Evolutionary conservation across 2,888 invertebrate species (phyloP).

Genomic region (Pseudanteris insignis): DNA sequence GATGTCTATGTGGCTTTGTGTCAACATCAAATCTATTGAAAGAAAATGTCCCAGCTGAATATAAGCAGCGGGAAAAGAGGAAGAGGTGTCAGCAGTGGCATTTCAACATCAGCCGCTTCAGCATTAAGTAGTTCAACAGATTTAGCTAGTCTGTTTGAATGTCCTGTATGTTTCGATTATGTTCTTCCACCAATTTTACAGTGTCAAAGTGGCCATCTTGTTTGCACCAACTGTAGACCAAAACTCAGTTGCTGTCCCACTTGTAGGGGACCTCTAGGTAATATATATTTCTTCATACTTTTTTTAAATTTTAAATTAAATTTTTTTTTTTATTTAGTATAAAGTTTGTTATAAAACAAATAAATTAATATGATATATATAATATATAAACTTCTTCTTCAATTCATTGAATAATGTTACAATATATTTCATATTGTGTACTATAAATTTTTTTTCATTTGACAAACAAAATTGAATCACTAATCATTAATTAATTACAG

Average conservation of each 20-base stretch:
- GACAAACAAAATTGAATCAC: too few relatives aligned
- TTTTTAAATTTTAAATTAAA: too few relatives aligned
- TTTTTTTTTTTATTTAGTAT: too few relatives aligned
- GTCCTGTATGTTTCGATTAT: slow-evolving; percentile 99
- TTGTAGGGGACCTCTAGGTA: slow-evolving; percentile 92
- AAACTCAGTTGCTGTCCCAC: slow-evolving; percentile 98
- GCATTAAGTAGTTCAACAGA: slow-evolving; percentile 82
- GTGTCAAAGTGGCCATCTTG: slow-evolving; percentile 98
- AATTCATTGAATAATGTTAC: too few relatives aligned
- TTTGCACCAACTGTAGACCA: slow-evolving; percentile 96
- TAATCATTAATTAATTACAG: too few relatives aligned
- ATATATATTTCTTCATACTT: too few relatives aligned
- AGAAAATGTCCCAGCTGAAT: slow-evolving; percentile 62
- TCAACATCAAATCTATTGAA: slow-evolving; percentile 31
- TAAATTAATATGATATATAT: too few relatives aligned
- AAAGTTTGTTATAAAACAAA: too few relatives aligned
- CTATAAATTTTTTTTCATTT: too few relatives aligned
- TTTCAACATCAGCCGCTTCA: slow-evolving; percentile 70
- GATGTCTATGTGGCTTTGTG: slow-evolving; percentile 16
- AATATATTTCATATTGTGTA: too few relatives aligned
- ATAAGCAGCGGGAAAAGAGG: slow-evolving; percentile 63
- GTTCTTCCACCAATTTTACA: slow-evolving; percentile 98
- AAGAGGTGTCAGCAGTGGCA: slow-evolving; percentile 59
- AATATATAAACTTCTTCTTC: too few relatives aligned
- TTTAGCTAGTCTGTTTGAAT: slow-evolving; percentile 90